phyloP scores from a whole-genome alignment of 2,797 vertebrate genomes.

The Sciurus carolinensis region DNA sequence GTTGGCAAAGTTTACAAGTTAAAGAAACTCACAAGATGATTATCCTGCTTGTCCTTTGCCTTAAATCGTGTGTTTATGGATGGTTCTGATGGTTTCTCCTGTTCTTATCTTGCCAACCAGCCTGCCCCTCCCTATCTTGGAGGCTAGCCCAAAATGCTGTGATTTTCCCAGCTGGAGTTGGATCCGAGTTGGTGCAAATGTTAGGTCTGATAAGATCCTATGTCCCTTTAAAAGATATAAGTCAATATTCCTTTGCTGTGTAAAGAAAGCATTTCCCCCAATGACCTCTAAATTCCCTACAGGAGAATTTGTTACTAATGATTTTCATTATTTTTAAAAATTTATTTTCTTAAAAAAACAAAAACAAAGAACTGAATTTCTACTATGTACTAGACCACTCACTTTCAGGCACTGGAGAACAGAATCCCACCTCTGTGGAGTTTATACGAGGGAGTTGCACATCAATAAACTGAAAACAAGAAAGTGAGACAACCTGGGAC shows the following conservation, averaged over 20 bases:
- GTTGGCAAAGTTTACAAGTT: neutral
- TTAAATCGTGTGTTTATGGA: neutral
- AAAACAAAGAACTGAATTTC: neutral
- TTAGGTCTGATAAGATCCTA: neutral
- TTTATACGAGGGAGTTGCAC: neutral
- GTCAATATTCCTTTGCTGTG: neutral
- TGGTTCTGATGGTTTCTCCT: neutral
- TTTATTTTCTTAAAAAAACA: neutral
- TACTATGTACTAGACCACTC: neutral
- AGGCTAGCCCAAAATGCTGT: neutral
- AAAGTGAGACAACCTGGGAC: neutral
- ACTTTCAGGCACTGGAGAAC: neutral
- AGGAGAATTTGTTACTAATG: neutral
- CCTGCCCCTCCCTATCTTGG: neutral
- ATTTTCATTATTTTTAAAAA: neutral
- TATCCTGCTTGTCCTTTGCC: neutral
- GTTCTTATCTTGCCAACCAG: conserved; percentile 48
- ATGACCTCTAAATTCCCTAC: neutral
- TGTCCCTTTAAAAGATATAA: neutral
- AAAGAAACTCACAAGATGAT: conserved; percentile 17
- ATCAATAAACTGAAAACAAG: neutral
- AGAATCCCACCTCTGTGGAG: neutral
- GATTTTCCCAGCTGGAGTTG: neutral
- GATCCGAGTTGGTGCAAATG: neutral
- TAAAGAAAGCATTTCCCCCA: neutral